Evolutionary conservation across 1,140 invertebrate species (phyloP).

Genomic region (Coptotermes formosanus): DNA sequence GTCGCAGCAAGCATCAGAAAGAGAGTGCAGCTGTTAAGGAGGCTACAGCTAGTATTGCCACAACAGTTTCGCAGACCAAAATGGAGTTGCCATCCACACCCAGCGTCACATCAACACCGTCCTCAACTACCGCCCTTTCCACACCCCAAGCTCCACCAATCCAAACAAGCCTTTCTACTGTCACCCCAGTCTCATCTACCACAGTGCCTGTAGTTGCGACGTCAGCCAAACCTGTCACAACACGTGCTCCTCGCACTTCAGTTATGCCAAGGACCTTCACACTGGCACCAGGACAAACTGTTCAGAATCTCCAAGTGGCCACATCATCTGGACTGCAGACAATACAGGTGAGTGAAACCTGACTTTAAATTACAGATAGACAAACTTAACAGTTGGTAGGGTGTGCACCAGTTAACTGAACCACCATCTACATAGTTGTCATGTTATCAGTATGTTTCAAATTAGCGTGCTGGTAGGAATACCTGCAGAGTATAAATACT

Average conservation of each 20-base stretch:
- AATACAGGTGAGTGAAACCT: conserved; percentile 40
- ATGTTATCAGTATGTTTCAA: too few relatives aligned
- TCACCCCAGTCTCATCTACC: background rate
- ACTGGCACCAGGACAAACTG: background rate
- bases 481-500: too few relatives aligned
- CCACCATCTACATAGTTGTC: too few relatives aligned
- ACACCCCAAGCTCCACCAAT: background rate
- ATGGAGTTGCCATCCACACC: background rate
- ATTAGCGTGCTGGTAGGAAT: too few relatives aligned
- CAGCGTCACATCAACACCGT: too few relatives aligned
- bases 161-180: background rate
- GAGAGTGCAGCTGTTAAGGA: conserved; percentile 19
- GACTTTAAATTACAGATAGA: too few relatives aligned
- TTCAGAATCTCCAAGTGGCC: conserved; percentile 44
- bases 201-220: background rate
- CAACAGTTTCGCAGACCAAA: background rate
- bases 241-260: background rate
- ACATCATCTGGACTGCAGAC: conserved; percentile 55
- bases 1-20: conserved; percentile 39
- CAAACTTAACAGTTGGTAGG: too few relatives aligned
- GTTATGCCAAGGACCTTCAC: conserved; percentile 6
- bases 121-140: too few relatives aligned
- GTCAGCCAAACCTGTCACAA: background rate
- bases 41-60: background rate
- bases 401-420: too few relatives aligned